A percentile compares a stretch with the other conserved stretches of the same genome.
Evolutionary conservation across 2,888 invertebrate species (phyloP).

Genomic region (Rotaria socialis): DNA sequence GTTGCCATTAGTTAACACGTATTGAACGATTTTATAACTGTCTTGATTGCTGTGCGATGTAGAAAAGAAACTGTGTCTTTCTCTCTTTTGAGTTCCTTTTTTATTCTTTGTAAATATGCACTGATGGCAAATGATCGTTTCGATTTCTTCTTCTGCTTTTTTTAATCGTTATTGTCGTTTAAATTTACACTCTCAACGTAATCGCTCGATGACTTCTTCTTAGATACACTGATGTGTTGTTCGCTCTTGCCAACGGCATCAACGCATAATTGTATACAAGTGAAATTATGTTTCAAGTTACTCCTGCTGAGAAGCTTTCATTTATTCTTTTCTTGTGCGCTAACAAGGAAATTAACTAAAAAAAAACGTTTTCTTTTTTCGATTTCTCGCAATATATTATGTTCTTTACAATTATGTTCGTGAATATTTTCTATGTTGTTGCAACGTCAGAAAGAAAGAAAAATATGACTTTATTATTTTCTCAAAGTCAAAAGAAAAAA

Average conservation of each 20-base stretch:
- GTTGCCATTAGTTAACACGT: background rate
- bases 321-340: background rate
- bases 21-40: background rate
- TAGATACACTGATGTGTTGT: background rate
- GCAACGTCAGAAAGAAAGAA: too few species aligned
- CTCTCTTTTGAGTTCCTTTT: too few species aligned
- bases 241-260: background rate
- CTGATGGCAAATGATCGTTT: background rate
- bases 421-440: too few species aligned
- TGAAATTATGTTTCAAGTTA: background rate
- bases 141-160: background rate
- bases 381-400: too few species aligned
- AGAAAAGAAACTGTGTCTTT: background rate
- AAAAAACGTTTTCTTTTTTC: too few species aligned
- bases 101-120: background rate
- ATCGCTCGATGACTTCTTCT: background rate
- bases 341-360: too few species aligned
- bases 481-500: too few species aligned
- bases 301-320: slow-evolving; percentile 3
- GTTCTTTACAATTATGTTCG: too few species aligned
- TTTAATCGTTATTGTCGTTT: background rate
- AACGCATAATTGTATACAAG: slow-evolving; percentile 4
- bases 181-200: background rate
- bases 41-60: too few species aligned
- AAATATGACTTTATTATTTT: too few species aligned